A percentile compares a stretch with the other conserved stretches of the same genome.
These are phyloP conservation scores for Cydia strobilella DNA, from an alignment of 1,140 invertebrate genomes.

Conservation along the genomic window DNA sequence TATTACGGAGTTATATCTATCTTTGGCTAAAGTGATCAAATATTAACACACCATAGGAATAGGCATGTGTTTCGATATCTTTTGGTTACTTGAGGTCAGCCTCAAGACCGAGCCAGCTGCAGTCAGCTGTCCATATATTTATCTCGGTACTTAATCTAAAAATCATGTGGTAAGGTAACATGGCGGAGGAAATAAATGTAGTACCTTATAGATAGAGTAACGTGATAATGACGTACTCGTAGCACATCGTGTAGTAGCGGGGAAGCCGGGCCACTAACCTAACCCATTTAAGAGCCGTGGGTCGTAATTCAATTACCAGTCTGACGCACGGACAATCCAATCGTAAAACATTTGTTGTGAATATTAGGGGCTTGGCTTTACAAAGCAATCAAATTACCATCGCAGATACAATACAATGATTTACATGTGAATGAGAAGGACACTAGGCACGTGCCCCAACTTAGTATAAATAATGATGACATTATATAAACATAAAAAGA, in stretches of 20 bases:
- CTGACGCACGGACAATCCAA: slow-evolving; percentile 25
- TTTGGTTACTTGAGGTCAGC: too few relatives aligned
- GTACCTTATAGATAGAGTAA: slow-evolving; percentile 27
- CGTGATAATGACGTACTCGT: slow-evolving; percentile 41
- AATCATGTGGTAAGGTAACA: background rate
- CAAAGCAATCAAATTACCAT: background rate
- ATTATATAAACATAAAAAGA: too few relatives aligned
- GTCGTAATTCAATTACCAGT: slow-evolving; percentile 68
- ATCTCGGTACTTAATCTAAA: background rate
- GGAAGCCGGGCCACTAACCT: slow-evolving; percentile 36
- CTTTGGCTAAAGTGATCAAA: too few relatives aligned
- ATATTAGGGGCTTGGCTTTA: background rate
- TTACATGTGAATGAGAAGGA: background rate
- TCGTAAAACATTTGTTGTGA: slow-evolving; percentile 11
- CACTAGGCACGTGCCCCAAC: too few relatives aligned
- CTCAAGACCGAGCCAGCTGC: too few relatives aligned
- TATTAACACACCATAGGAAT: too few relatives aligned
- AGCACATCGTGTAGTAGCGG: slow-evolving; percentile 1
- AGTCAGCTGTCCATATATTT: too few relatives aligned
- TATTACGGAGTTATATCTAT: too few relatives aligned
- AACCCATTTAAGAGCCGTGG: slow-evolving; percentile 38
- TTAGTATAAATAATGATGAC: too few relatives aligned
- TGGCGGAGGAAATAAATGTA: background rate
- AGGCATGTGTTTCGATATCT: too few relatives aligned
- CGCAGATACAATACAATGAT: background rate